These are phyloP conservation scores for Selenia dentaria DNA, from an alignment of 2,888 invertebrate genomes.

Conservation along the genomic window DNA sequence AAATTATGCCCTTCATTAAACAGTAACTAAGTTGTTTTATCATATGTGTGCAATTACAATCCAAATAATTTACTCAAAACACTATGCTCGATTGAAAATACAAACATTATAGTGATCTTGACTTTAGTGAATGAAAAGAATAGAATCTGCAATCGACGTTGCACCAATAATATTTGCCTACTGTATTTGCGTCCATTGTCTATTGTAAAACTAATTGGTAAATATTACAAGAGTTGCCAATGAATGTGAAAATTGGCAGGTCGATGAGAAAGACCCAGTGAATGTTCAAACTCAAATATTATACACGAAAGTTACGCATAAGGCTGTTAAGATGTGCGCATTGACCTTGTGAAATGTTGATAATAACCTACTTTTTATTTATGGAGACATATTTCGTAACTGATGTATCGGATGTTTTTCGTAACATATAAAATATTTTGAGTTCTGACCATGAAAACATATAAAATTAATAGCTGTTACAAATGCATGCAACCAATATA, in stretches of 20 bases:
- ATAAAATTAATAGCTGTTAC: background rate
- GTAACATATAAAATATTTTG: constrained; percentile 11
- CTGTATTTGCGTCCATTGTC: no score
- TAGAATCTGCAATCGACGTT: background rate
- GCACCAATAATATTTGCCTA: no score
- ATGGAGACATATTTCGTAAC: constrained; percentile 8
- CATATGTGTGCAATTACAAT: no score
- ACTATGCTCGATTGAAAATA: background rate
- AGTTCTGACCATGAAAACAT: constrained; percentile 13
- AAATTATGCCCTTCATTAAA: no score
- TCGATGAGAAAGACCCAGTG: constrained; percentile 6
- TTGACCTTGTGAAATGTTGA: constrained; percentile 8
- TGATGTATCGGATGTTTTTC: background rate
- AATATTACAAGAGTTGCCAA: constrained; percentile 11
- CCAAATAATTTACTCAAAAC: no score
- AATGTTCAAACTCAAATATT: constrained; percentile 7
- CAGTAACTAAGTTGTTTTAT: no score
- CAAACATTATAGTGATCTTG: constrained; percentile 8
- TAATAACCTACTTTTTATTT: constrained; percentile 12
- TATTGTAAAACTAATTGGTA: constrained; percentile 9
- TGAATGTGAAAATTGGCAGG: constrained; percentile 15
- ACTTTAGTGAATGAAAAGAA: constrained; percentile 13
- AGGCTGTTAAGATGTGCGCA: background rate
- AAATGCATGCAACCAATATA: background rate
- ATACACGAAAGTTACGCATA: background rate